These are phyloP conservation scores for Pollenia amentaria DNA, from an alignment of 2,888 invertebrate genomes.

Conservation along the genomic window DNA sequence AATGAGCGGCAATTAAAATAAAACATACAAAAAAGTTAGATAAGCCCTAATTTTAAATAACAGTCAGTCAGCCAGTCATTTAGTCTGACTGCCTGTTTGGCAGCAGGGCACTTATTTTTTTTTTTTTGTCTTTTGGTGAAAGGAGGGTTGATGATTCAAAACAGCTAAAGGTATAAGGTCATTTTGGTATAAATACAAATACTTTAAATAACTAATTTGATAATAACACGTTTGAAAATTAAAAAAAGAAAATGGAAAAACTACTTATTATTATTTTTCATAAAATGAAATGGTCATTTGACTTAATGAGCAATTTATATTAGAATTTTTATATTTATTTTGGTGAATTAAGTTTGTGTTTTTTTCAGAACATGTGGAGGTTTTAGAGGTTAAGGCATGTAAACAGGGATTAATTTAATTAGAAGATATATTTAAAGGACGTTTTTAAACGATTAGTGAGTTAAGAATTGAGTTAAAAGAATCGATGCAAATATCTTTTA, in stretches of 20 bases:
- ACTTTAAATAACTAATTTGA: constrained; percentile 67
- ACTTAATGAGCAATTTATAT: constrained; percentile 35
- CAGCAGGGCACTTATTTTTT: constrained; percentile 24
- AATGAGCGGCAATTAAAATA: constrained; percentile 79
- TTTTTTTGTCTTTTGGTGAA: no score
- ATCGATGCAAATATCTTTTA: no score
- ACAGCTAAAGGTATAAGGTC: constrained; percentile 60
- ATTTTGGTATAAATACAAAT: constrained; percentile 38
- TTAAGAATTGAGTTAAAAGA: no score
- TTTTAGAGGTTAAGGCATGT: not conserved
- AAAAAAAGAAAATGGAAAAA: constrained; percentile 20
- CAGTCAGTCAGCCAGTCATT: not conserved
- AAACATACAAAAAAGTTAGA: constrained; percentile 74
- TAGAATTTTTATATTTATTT: constrained; percentile 8
- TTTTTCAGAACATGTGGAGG: not conserved
- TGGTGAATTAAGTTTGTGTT: constrained; percentile 22
- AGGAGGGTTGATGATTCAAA: constrained; percentile 32
- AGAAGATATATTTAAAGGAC: not conserved
- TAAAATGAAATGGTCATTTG: constrained; percentile 53
- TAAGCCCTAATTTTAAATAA: constrained; percentile 64
- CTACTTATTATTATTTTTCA: not conserved
- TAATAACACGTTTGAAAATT: constrained; percentile 67
- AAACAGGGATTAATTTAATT: constrained; percentile 34
- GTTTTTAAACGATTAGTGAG: not conserved
- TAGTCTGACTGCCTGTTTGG: not conserved